phyloP scores from a whole-genome alignment of 2,797 vertebrate species.

The Amblyraja radiata region DNA sequence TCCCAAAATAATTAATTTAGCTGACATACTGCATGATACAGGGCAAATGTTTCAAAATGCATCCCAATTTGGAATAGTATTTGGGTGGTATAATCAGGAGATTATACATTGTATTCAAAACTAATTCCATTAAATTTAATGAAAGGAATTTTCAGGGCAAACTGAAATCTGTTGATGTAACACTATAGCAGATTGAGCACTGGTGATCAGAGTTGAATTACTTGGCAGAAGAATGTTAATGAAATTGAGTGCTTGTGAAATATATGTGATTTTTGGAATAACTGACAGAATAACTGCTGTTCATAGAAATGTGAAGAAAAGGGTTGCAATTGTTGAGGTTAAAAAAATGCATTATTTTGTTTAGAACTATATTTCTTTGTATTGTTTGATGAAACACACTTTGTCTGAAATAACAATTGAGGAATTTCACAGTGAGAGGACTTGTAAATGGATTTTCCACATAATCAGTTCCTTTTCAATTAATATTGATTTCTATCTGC shows the following conservation, averaged over 20 bases:
- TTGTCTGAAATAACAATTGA: not conserved
- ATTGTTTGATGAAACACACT: not conserved
- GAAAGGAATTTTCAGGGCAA: too few species aligned
- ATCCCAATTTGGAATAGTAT: too few species aligned
- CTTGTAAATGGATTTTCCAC: not conserved
- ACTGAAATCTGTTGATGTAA: too few species aligned
- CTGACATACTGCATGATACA: not conserved
- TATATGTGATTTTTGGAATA: not conserved
- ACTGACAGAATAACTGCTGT: not conserved
- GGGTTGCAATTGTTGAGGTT: not conserved
- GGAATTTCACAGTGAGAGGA: not conserved
- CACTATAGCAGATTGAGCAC: too few species aligned
- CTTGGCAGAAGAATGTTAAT: not conserved
- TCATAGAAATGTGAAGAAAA: not conserved
- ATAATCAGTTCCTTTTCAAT: not conserved
- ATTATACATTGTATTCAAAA: too few species aligned
- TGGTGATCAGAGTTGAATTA: too few species aligned
- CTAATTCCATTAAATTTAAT: too few species aligned
- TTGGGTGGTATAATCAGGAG: too few species aligned
- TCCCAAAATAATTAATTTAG: not conserved
- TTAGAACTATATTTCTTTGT: not conserved
- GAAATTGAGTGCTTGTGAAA: not conserved
- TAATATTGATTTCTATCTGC: conserved; percentile 34
- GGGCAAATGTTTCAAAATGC: too few species aligned
- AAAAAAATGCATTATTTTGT: not conserved